Base-by-base conservation (phyloP, 2,113 vertebrate genomes). In the Mionectes macconnelli region DNA sequence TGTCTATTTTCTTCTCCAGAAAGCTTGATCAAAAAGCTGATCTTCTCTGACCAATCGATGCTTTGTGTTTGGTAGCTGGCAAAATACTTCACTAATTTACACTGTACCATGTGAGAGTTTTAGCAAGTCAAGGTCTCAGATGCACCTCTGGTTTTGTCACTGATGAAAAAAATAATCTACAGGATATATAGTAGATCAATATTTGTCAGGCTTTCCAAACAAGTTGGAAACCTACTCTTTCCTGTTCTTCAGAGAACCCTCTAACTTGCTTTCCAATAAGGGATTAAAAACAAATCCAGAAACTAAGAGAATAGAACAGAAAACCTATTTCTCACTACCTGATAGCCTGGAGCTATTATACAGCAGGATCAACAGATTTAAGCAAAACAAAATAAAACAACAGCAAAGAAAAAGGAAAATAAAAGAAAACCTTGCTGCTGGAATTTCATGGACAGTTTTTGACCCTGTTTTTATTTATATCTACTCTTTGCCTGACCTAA, bases 311-410 rank as follows among this genome's bases (percentile, higher is more conserved):
- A 40, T 28, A 91, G 89, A 96, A 91, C 63, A 91, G 67, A 95
- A 97, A 96, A 94, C 63, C 45, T 90, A 69, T 94, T 95, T 89
- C 74, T 92, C 44, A 74, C 52, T 95, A 66, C 39, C 69, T 50
- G 37, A 90, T 94, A 89, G 93, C 89, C 83, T 72, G n/a, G n/a
- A 93, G 86, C 85, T 83, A 63, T 81, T 88, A 70, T 67, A 80
- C 39, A 87, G 35, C 39, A 94, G 40, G 27, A 89, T 79, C 56
- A 84, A 92, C 42, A 59, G 42, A 89, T 59, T 90, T 30, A 69
- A 69, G 55, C 30, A 44, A 79, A 82, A 59, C 5, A 37, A 42
- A 44, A 5, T 4, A 57, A 60, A 19, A 40, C 0, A 6, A 31
- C 49, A 72, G 44, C 45, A 30, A 31, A 23, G 12, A 44, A 15